phyloP scores from a whole-genome alignment of 2,888 invertebrate species.

The Nebria brevicollis region DNA sequence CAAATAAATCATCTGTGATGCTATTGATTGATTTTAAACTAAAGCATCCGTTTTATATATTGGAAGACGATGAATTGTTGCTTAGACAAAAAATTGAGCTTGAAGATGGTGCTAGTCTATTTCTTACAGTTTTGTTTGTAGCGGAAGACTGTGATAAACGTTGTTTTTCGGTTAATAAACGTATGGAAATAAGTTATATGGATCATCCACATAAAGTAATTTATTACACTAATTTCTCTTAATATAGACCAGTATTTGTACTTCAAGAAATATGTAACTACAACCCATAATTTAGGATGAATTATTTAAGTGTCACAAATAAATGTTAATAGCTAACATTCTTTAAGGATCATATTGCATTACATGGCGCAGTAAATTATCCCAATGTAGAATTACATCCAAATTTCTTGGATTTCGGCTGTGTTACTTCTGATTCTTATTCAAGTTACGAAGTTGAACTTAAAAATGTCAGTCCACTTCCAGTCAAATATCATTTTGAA shows the following conservation, averaged over 20 bases:
- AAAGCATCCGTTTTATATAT: conserved; percentile 65
- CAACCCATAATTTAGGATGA: too few species aligned
- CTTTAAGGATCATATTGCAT: conserved; percentile 71
- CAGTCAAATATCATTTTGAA: conserved; percentile 26
- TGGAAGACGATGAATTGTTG: conserved; percentile 37
- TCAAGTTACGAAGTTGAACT: conserved; percentile 63
- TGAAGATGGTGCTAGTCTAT: conserved; percentile 24
- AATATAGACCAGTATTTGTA: not conserved
- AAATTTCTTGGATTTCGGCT: conserved; percentile 70
- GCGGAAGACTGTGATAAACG: not conserved
- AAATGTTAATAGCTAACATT: not conserved
- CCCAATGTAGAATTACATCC: conserved; percentile 72
- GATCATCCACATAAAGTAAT: conserved; percentile 34
- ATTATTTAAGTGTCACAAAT: too few species aligned
- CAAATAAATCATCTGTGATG: conserved; percentile 67
- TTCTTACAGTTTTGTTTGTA: conserved; percentile 15
- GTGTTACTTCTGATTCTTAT: conserved; percentile 65
- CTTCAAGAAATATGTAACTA: too few species aligned
- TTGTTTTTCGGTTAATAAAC: conserved; percentile 22
- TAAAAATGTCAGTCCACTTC: conserved; percentile 60
- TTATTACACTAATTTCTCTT: not conserved
- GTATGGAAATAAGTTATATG: conserved; percentile 13
- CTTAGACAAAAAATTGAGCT: conserved; percentile 22
- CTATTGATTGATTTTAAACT: conserved; percentile 64
- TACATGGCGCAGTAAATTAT: conserved; percentile 74